Evolutionary conservation across 2,888 invertebrate species (phyloP).

Genomic region (Odontocerum albicorne): DNA sequence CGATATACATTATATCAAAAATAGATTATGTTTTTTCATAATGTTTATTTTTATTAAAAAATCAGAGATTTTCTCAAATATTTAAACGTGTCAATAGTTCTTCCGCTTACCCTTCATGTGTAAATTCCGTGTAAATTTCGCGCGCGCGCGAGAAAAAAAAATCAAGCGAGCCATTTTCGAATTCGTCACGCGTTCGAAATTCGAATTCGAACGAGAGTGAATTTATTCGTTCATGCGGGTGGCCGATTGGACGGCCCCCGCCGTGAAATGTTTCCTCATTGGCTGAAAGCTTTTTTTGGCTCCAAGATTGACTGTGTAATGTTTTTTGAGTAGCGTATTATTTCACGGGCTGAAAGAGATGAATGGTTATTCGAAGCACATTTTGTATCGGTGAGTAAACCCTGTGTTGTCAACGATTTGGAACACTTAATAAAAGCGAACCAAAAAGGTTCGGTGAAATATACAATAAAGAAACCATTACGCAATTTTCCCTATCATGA

Average conservation of each 20-base stretch:
- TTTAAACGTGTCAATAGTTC: no score
- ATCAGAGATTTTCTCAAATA: no score
- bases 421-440: no score
- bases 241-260: slow-evolving; percentile 26
- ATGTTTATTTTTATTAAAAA: no score
- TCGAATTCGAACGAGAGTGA: slow-evolving; percentile 34
- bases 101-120: no score
- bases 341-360: slow-evolving; percentile 18
- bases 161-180: slow-evolving; percentile 24
- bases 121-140: neutral
- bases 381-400: no score
- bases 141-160: slow-evolving; percentile 4
- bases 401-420: no score
- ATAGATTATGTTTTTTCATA: no score
- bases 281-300: slow-evolving; percentile 19
- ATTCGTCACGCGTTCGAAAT: slow-evolving; percentile 36
- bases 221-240: slow-evolving; percentile 30
- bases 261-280: slow-evolving; percentile 22
- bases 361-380: slow-evolving; percentile 17
- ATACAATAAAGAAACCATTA: no score
- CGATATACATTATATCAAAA: no score
- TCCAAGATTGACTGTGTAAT: slow-evolving; percentile 14
- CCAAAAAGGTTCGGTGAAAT: no score
- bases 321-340: slow-evolving; percentile 19
- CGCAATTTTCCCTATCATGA: no score